Percentiles rank a stretch among this genome's conserved stretches.
phyloP scores from a whole-genome alignment of 1,140 invertebrate genomes.

The Polyergus mexicanus region DNA sequence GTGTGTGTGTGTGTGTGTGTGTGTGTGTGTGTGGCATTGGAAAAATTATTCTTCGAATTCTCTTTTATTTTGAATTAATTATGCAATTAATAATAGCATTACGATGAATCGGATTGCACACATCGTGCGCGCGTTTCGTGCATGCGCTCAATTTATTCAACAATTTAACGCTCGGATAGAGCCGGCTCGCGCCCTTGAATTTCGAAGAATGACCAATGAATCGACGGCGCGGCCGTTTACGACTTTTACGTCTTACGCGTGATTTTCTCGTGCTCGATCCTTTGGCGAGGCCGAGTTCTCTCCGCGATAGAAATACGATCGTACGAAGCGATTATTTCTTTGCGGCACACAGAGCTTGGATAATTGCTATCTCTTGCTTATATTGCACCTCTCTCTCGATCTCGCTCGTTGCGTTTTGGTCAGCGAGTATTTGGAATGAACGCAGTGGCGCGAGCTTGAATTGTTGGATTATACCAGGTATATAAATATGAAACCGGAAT shows the following conservation, averaged over 20 bases:
- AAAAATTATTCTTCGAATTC: neutral
- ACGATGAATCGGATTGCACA: slow-evolving; percentile 6
- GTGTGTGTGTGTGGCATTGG: too few species aligned
- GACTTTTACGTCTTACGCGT: slow-evolving; percentile 49
- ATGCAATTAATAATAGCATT: neutral
- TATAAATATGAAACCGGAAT: too few species aligned
- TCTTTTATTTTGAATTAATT: neutral
- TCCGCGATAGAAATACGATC: slow-evolving; percentile 56
- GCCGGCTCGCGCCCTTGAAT: slow-evolving; percentile 38
- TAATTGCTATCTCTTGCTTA: slow-evolving; percentile 62
- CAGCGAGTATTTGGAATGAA: slow-evolving; percentile 56
- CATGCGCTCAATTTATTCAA: slow-evolving; percentile 7
- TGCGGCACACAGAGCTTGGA: slow-evolving; percentile 54
- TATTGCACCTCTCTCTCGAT: slow-evolving; percentile 51
- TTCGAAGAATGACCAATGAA: slow-evolving; percentile 59
- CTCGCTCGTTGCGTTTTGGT: slow-evolving; percentile 56
- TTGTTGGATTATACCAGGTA: neutral
- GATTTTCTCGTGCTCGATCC: slow-evolving; percentile 54
- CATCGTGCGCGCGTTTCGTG: neutral
- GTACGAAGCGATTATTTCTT: slow-evolving; percentile 62
- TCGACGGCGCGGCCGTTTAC: slow-evolving; percentile 47
- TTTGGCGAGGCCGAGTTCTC: slow-evolving; percentile 40
- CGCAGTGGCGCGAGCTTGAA: slow-evolving; percentile 35
- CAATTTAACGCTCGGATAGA: slow-evolving; percentile 36
- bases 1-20: too few species aligned